A percentile compares a stretch with the other conserved stretches of the same genome.
Evolutionary conservation across 2,113 vertebrate genomes (phyloP).

Genomic region (Thalassoma bifasciatum): DNA sequence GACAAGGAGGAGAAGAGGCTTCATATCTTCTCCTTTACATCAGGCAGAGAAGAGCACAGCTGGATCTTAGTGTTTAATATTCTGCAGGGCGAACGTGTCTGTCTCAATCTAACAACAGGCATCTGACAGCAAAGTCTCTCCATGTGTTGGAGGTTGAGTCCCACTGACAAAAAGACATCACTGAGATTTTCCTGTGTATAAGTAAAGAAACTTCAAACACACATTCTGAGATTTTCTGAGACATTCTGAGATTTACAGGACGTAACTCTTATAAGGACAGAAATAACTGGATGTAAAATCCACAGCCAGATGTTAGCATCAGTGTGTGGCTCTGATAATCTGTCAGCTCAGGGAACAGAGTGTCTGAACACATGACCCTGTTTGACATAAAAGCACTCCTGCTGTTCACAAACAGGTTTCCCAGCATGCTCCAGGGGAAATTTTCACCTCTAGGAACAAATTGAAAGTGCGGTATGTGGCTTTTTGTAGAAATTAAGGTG

Average conservation of each 20-base stretch:
- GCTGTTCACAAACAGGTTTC: slow-evolving; percentile 15
- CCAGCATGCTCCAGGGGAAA: background rate
- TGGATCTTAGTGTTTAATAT: slow-evolving; percentile 2
- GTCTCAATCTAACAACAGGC: no score
- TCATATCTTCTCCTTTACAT: background rate
- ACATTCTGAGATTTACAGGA: no score
- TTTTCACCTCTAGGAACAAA: background rate
- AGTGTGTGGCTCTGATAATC: slow-evolving; percentile 40
- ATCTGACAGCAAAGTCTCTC: no score
- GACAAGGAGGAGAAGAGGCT: background rate
- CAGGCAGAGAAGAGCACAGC: background rate
- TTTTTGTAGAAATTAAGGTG: background rate
- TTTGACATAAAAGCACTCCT: slow-evolving; percentile 31
- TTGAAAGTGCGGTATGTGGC: background rate
- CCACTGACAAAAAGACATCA: slow-evolving; percentile 10
- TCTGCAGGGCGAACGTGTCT: no score
- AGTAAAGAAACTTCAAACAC: background rate
- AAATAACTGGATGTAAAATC: slow-evolving; percentile 2
- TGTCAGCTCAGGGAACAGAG: background rate
- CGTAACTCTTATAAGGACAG: background rate
- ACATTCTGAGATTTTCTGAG: background rate
- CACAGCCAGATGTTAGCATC: slow-evolving; percentile 40
- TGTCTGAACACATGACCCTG: slow-evolving; percentile 13
- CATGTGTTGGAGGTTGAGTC: no score
- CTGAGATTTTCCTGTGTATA: background rate